Evolutionary conservation across 2,888 invertebrate species (phyloP), one percentile per base, ranked within the genome.

Genomic region (Zygogramma bicolorata): DNA sequence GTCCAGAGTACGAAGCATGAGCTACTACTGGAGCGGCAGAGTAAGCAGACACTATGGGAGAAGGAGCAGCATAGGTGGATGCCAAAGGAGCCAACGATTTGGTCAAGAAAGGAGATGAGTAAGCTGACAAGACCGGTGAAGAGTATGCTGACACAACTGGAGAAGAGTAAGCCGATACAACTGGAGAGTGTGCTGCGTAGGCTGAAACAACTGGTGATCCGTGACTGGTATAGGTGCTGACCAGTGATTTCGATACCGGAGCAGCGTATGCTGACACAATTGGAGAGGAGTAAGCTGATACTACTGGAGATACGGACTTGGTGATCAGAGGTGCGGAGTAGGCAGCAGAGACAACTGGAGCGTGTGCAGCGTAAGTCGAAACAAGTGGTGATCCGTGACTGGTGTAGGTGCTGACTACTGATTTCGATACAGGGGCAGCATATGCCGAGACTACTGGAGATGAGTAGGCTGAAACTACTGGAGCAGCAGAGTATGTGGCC

Each of bases 331-430:
- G 84, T 70, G 53, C 29, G 4, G 60, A 38, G 18, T 68, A 67
- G 5, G 62, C 1, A 3, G 62, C 1, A 10, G 71, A 63, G 20
- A 62, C 25, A 46, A 67, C 34, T 61, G 60, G 70, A 40, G 84
- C 82, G 59, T 71, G 68, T 13, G 81, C 85, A 80, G 72, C 61
- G 58, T 70, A 85, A 78, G 86, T 85, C 15, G 77, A 73, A 22
- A 83, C 80, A 72, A 84, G 81, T 7, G 85, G 88, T 88, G 85
- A 90, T 90, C 83, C 89, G 88, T 59, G 90, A 81, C 89, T 90
- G 75, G 90, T 89, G 87, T 89, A 90, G 65, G 90, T 88, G 61
- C 89, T 89, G 79, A 90, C 89, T 22, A 90, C 88, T 65, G 89
- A 88, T 85, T 90, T 85, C 78, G 86, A 85, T 34, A 80, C 78